Percentiles rank a stretch among this genome's conserved stretches.
Evolutionary conservation across 2,797 vertebrate genomes (phyloP).

Genomic region (Alosa sapidissima): DNA sequence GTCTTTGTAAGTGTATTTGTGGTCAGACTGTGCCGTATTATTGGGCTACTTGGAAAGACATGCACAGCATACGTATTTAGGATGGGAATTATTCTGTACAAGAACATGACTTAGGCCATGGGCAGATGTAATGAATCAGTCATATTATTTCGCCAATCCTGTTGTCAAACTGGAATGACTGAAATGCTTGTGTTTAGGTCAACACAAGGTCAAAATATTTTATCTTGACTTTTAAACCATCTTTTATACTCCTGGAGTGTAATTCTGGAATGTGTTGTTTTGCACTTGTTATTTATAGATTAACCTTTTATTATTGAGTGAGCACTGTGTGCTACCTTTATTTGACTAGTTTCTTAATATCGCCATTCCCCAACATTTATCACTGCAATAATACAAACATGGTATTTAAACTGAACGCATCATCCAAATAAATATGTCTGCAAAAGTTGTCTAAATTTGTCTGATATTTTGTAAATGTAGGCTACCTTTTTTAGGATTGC

Average conservation of each 20-base stretch:
- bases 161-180: background rate
- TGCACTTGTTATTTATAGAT: constrained; percentile 14
- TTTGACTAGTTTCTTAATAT: constrained; percentile 12
- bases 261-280: background rate
- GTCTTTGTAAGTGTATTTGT: background rate
- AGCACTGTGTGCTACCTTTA: background rate
- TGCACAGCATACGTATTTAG: background rate
- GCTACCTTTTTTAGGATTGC: too few relatives aligned
- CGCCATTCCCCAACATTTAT: background rate
- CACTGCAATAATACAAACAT: background rate
- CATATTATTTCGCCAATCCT: background rate
- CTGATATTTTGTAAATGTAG: background rate
- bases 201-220: background rate
- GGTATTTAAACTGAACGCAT: background rate
- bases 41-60: background rate
- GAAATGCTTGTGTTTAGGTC: background rate
- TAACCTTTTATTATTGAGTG: background rate
- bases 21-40: background rate
- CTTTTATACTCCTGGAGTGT: background rate
- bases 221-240: background rate
- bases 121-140: background rate
- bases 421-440: constrained; percentile 16
- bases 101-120: background rate
- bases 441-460: background rate
- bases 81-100: background rate